Evolutionary conservation across 2,888 invertebrate species (phyloP).

Genomic region (Calliopum simillimum): DNA sequence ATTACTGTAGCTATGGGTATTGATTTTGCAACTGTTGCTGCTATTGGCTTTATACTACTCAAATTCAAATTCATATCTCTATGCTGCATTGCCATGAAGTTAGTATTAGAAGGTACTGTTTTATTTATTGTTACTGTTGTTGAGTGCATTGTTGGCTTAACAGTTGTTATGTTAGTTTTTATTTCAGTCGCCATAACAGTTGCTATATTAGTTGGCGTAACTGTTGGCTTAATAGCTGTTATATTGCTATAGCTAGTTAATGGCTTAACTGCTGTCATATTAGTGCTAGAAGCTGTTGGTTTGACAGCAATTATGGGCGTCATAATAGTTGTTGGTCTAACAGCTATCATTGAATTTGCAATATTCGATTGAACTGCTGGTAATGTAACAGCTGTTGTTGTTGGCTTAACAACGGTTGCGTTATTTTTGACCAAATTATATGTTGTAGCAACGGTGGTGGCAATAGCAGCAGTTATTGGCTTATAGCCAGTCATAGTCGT

Average conservation of each 20-base stretch:
- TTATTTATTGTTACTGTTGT: conserved; percentile 25
- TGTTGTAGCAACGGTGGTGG: conserved; percentile 24
- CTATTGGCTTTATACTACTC: too few relatives aligned
- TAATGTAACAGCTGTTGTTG: conserved; percentile 25
- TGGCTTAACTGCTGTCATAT: conserved; percentile 24
- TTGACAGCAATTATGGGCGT: conserved; percentile 13
- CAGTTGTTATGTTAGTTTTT: neutral
- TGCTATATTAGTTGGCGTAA: neutral
- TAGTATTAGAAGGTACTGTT: too few relatives aligned
- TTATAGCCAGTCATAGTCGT: conserved; percentile 29
- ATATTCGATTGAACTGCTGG: neutral
- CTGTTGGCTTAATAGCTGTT: conserved; percentile 7
- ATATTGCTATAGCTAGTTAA: neutral
- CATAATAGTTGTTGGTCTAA: neutral
- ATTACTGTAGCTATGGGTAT: too few relatives aligned
- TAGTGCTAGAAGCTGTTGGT: conserved; percentile 40
- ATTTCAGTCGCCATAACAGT: neutral
- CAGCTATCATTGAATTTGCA: neutral
- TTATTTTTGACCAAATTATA: conserved; percentile 30
- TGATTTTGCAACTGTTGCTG: too few relatives aligned
- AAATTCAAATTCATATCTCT: too few relatives aligned
- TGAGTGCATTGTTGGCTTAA: conserved; percentile 6
- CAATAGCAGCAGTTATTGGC: conserved; percentile 19
- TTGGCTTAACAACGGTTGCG: conserved; percentile 37
- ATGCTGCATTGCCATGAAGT: conserved; percentile 5